These are phyloP conservation scores for Platycheirus albimanus DNA, from an alignment of 2,888 invertebrate genomes.

Conservation along the genomic window DNA sequence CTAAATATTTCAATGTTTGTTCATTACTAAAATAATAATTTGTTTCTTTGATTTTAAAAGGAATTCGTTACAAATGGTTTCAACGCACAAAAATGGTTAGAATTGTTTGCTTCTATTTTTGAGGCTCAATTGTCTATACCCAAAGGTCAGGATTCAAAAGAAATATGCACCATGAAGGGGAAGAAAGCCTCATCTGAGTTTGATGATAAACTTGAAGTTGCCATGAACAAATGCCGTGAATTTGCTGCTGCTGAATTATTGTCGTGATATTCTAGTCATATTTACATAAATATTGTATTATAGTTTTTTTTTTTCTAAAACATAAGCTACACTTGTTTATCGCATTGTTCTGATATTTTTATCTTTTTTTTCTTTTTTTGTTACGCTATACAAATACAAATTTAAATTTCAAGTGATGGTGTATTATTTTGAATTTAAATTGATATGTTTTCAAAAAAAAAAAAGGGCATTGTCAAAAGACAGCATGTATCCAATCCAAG, in stretches of 20 bases:
- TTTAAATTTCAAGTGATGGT: neutral
- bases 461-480: too few relatives aligned
- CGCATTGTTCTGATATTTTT: constrained; percentile 32
- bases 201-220: constrained; percentile 86
- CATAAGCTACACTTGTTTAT: constrained; percentile 38
- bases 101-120: constrained; percentile 85
- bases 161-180: constrained; percentile 87
- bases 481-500: too few relatives aligned
- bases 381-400: constrained; percentile 40
- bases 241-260: constrained; percentile 82
- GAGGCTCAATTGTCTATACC: constrained; percentile 83
- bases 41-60: constrained; percentile 81
- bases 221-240: constrained; percentile 85
- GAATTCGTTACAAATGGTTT: constrained; percentile 84
- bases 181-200: constrained; percentile 85
- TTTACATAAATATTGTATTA: constrained; percentile 29
- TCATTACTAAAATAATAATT: neutral
- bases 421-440: neutral
- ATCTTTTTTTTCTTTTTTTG: constrained; percentile 51
- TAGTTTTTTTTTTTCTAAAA: neutral
- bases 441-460: too few relatives aligned
- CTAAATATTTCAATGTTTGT: neutral
- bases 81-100: constrained; percentile 88
- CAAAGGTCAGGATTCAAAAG: constrained; percentile 85
- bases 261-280: constrained; percentile 68